phyloP scores from a whole-genome alignment of 2,113 vertebrate species.

The Platanista minor region DNA sequence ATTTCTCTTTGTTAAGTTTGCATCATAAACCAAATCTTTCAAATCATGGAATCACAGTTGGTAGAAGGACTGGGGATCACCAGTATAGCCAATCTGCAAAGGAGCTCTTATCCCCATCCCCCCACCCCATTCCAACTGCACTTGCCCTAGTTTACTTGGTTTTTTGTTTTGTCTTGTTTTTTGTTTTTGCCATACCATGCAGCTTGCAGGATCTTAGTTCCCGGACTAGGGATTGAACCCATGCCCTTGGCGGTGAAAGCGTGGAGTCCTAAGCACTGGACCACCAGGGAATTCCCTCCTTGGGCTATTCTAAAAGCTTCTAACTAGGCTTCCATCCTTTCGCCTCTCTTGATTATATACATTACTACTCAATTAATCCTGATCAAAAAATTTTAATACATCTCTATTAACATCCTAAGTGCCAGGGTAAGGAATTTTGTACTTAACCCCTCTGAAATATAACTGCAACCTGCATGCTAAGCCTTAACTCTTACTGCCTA shows the following conservation, averaged over 20 bases:
- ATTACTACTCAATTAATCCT: not conserved
- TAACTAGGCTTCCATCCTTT: not conserved
- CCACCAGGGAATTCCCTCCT: not conserved
- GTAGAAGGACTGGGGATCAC: not conserved
- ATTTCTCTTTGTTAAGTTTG: slow-evolving; percentile 15
- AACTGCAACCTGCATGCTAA: not conserved
- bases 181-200: not conserved
- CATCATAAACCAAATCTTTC: not conserved
- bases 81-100: not conserved
- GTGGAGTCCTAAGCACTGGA: not conserved
- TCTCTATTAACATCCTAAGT: not conserved
- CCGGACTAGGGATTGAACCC: not conserved
- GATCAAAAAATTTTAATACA: not conserved
- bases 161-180: not conserved
- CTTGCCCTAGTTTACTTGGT: not conserved
- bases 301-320: not conserved
- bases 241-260: not conserved
- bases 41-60: not conserved
- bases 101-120: not conserved
- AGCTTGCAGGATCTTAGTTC: not conserved
- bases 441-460: not conserved
- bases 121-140: not conserved
- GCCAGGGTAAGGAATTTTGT: too few relatives aligned
- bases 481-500: not conserved
- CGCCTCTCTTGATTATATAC: not conserved